Percentiles rank a stretch among this genome's conserved stretches.
Conservation (phyloP, 2,797 vertebrate genomes). For the Sitta carolinensis region DNA sequence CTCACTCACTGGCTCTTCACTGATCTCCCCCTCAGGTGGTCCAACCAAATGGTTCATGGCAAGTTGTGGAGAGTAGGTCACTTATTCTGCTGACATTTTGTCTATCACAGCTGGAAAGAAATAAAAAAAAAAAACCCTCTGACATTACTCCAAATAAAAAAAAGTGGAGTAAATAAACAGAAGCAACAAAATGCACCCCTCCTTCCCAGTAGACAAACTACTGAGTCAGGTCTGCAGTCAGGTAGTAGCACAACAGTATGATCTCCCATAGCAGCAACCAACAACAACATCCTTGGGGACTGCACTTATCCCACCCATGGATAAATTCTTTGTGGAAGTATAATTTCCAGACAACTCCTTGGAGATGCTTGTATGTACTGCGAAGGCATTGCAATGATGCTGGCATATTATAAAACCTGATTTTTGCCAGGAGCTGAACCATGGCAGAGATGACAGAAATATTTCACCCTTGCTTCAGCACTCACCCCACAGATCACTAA, state of each 20-base stretch:
- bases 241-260: not conserved
- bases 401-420: not conserved
- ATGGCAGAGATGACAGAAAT: not conserved
- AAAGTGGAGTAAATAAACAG: not conserved
- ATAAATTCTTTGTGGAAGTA: not conserved
- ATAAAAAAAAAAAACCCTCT: not conserved
- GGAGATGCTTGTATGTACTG: not conserved
- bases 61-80: conserved; percentile 51
- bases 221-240: not conserved
- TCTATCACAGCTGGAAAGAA: conserved; percentile 53
- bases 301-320: not conserved
- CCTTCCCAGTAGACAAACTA: not conserved
- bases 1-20: conserved; percentile 82
- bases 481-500: not conserved
- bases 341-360: not conserved
- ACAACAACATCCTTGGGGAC: not conserved
- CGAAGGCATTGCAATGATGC: not conserved
- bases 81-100: conserved; percentile 79
- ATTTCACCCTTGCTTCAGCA: not conserved
- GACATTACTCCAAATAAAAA: conserved; percentile 1
- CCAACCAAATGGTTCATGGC: conserved; percentile 87
- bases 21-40: conserved; percentile 76
- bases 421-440: not conserved
- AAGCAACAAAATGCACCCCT: not conserved
- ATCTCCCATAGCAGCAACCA: not conserved